These are phyloP conservation scores for Bombus fervidus DNA, from an alignment of 1,140 invertebrate species.

Conservation along the genomic window DNA sequence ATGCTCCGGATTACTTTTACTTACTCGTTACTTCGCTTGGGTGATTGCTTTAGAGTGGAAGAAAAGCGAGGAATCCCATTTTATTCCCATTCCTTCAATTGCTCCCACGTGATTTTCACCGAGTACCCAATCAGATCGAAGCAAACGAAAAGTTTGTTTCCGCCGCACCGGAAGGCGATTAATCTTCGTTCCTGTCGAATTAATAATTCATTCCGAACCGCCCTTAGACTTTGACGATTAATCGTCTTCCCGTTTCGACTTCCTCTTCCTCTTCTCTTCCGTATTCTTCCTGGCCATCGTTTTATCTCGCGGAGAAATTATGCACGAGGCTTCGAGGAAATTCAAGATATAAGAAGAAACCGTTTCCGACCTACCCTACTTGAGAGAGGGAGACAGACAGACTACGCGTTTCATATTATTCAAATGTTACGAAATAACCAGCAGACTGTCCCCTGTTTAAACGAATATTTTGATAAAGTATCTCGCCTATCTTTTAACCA, in stretches of 20 bases:
- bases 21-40: neutral
- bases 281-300: neutral
- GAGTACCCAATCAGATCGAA: neutral
- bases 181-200: constrained; percentile 33
- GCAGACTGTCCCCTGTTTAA: neutral
- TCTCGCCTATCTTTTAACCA: neutral
- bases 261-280: neutral
- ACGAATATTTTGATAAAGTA: neutral
- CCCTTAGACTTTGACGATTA: constrained; percentile 20
- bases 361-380: neutral
- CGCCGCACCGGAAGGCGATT: constrained; percentile 5
- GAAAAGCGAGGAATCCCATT: neutral
- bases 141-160: constrained; percentile 20
- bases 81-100: neutral
- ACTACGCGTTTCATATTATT: neutral
- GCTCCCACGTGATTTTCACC: neutral
- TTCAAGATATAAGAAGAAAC: neutral
- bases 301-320: neutral
- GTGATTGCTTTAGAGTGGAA: neutral
- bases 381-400: too few species aligned
- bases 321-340: neutral
- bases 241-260: neutral
- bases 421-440: neutral
- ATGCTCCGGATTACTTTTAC: neutral
- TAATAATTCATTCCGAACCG: constrained; percentile 36